These are phyloP conservation scores for Pelodiscus sinensis DNA, from an alignment of 2,113 vertebrate genomes.

Conservation along the genomic window DNA sequence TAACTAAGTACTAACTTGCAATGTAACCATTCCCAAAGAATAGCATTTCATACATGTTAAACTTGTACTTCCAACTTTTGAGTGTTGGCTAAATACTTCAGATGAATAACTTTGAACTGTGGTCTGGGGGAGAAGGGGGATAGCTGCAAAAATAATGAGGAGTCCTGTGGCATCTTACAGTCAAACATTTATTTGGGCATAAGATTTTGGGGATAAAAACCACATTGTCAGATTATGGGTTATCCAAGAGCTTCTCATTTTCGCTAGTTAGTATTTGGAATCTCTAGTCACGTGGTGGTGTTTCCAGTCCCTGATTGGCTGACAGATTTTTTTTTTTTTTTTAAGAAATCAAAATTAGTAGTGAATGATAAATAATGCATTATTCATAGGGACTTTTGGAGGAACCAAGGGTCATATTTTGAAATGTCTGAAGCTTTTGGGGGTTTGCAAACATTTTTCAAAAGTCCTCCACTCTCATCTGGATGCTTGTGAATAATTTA, in stretches of 20 bases:
- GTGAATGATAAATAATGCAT: conserved; percentile 24
- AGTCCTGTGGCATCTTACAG: too few relatives aligned
- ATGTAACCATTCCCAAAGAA: background rate
- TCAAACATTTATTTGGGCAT: too few relatives aligned
- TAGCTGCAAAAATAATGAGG: too few relatives aligned
- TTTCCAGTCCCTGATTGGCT: background rate
- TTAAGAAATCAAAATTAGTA: conserved; percentile 4
- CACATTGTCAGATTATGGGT: background rate
- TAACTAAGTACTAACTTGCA: background rate
- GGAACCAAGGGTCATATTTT: background rate
- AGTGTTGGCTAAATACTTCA: background rate
- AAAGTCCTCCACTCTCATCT: background rate
- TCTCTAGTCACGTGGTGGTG: background rate
- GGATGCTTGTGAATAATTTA: background rate
- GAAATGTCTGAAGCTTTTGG: background rate
- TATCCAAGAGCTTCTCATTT: background rate
- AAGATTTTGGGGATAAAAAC: too few relatives aligned
- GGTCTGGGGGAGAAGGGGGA: too few relatives aligned
- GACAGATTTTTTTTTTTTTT: background rate
- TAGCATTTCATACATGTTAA: background rate
- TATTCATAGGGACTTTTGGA: conserved; percentile 7
- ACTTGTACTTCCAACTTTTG: background rate
- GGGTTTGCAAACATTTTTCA: background rate
- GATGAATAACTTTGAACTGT: background rate
- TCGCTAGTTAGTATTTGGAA: background rate